Conservation (phyloP, 1,140 invertebrate genomes). For the Caenorhabditis elegans region WBcel235 BX284604.4:9072001-9072500, state of each 20-base stretch:
- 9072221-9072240: too few species aligned
- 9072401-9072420: neutral
- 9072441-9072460: neutral
- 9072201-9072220: neutral
- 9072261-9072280: too few species aligned
- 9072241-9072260: too few species aligned
- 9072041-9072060: neutral
- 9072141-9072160: slow-evolving; percentile 1
- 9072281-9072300: too few species aligned
- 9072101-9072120: slow-evolving; percentile 23
- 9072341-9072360: neutral
- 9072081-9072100: neutral
- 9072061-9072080: neutral
- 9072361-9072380: slow-evolving; percentile 15
- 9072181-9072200: neutral
- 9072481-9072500: neutral
- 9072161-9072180: slow-evolving; percentile 11
- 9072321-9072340: neutral
- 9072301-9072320: neutral
- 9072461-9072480: neutral
- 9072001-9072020: neutral
- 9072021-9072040: neutral
- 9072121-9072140: neutral
- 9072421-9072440: slow-evolving; percentile 2
- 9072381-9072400: slow-evolving; percentile 5